Conservation (phyloP, 2,113 vertebrate species). For the Pithys albifrons region DNA sequence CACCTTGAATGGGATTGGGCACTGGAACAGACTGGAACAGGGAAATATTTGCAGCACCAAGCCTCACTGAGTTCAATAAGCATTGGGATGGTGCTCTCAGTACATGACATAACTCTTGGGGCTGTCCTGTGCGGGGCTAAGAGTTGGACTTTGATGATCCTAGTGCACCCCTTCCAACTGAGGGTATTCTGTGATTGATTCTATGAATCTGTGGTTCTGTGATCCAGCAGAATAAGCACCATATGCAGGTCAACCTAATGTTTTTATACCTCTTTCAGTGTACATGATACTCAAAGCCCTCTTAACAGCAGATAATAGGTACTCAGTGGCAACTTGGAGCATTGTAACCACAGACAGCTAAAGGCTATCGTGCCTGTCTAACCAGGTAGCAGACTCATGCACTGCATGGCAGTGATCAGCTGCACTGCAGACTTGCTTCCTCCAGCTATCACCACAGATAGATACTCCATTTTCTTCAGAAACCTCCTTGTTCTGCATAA, state of each 20-base stretch:
- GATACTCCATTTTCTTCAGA: neutral
- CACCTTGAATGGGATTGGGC: neutral
- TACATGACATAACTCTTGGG: no score
- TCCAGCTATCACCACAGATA: neutral
- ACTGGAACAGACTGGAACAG: neutral
- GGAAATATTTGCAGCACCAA: neutral
- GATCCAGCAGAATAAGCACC: neutral
- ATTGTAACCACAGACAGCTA: neutral
- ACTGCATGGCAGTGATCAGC: rapidly evolving
- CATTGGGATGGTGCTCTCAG: neutral
- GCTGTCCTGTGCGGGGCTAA: neutral
- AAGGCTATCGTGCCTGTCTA: neutral
- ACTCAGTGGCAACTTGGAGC: neutral
- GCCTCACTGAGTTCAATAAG: neutral
- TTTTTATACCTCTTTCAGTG: neutral
- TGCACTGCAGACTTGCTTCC: neutral
- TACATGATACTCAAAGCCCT: neutral
- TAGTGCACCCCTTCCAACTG: neutral
- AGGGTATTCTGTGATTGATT: neutral
- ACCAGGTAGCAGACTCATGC: neutral
- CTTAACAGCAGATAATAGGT: neutral
- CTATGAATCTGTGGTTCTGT: no score
- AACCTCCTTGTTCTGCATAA: neutral
- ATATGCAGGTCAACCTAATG: rapidly evolving
- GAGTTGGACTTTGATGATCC: neutral